Evolutionary conservation across 2,113 vertebrate species (phyloP), one percentile per base, ranked within the genome.

Genomic region (Tetraodon nigroviridis): DNA sequence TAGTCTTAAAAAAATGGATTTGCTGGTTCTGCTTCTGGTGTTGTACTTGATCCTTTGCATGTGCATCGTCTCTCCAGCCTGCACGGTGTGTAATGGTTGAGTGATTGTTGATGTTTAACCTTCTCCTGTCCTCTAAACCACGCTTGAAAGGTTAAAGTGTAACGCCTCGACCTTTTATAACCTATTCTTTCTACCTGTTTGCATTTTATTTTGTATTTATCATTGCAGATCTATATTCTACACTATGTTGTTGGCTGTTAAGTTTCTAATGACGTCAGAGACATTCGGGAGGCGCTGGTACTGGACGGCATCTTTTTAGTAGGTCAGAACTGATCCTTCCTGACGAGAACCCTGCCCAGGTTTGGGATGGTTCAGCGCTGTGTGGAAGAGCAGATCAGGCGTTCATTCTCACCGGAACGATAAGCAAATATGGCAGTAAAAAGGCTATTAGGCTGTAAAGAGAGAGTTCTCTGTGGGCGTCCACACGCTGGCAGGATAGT

Each of bases 41-140:
- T 5, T 27, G 24, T 27, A 27, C 24, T 4, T 27, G 24, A 27
- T 2, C 24, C 24, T 27, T 27, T 27, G 5, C 4, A 6, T 40
- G 42, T 22, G n/a, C 32, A 37, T 37, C 32, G 10, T 37, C 32
- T 29, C 49, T 24, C 5, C 55, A 42, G 10, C 15, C 32, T 17
- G 50, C 5, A 46, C 6, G 41, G 10, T 53, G 24, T 44, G 52
- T 55, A 64, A 57, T 45, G 64, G 40, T 49, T 44, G 37, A 57
- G 47, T 14, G 1, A 48, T 5, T 0, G 29, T 63, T 61, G 58
- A 80, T 78, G 7, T 73, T 80, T 78, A 74, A 79, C 80, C 63
- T 68, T 41, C 41, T 55, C 3, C 52, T 67, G 56, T 22, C n/a
- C 11, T 18, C 29, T 1, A 18, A 24, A 12, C 37, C 17, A 3